These are phyloP conservation scores for Zeuzera pyrina DNA, from an alignment of 2,888 invertebrate species.

Conservation along the genomic window DNA sequence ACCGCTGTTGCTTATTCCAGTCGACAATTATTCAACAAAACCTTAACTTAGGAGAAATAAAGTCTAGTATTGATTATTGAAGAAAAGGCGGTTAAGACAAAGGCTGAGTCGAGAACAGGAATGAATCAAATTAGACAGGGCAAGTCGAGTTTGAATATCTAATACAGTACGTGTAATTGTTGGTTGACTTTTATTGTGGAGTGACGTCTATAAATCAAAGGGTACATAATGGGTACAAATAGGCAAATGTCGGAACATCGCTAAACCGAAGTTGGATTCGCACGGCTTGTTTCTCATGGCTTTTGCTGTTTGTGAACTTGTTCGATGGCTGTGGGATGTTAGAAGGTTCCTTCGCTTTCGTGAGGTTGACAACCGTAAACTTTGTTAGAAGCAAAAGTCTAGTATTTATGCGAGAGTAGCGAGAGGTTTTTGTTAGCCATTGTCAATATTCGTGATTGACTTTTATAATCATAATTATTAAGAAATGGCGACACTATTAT, in stretches of 20 bases:
- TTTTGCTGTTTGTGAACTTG: no score
- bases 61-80: background rate
- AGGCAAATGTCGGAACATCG: constrained; percentile 18
- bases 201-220: constrained; percentile 47
- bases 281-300: constrained; percentile 14
- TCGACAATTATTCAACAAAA: background rate
- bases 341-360: no score
- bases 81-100: constrained; percentile 3
- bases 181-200: constrained; percentile 41
- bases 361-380: no score
- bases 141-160: constrained; percentile 29
- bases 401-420: no score
- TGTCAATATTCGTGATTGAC: no score
- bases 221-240: constrained; percentile 42
- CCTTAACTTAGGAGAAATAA: background rate
- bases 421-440: no score
- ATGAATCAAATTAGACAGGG: constrained; percentile 46
- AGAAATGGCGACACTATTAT: no score
- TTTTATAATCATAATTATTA: no score
- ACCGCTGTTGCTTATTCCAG: constrained; percentile 12
- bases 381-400: no score
- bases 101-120: constrained; percentile 13
- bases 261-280: constrained; percentile 8
- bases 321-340: no score
- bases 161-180: constrained; percentile 57